Evolutionary conservation across 2,888 invertebrate genomes (phyloP).

Genomic region (Thysanoteuthis rhombus): DNA sequence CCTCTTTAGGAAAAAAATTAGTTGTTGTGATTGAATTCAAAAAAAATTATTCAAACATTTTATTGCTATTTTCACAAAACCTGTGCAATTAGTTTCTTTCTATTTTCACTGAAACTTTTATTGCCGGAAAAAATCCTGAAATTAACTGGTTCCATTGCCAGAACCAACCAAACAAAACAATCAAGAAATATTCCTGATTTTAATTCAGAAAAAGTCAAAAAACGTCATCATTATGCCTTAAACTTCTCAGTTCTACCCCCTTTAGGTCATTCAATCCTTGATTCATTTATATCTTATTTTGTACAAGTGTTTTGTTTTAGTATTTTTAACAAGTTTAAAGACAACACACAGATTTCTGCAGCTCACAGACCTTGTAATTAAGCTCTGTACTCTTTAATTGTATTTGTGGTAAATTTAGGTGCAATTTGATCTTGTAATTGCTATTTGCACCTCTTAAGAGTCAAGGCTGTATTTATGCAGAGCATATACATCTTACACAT

Average conservation of each 20-base stretch:
- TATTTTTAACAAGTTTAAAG: too few relatives aligned
- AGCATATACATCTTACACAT: too few relatives aligned
- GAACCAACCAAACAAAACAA: neutral
- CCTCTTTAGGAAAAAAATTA: neutral
- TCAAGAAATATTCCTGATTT: neutral
- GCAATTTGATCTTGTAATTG: too few relatives aligned
- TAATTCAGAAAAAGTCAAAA: neutral
- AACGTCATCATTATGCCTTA: neutral
- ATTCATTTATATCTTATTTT: too few relatives aligned
- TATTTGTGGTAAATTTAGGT: too few relatives aligned
- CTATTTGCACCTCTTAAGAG: too few relatives aligned
- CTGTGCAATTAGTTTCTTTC: neutral
- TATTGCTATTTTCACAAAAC: neutral
- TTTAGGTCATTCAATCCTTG: too few relatives aligned
- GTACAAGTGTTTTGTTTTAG: too few relatives aligned
- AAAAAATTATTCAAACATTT: neutral
- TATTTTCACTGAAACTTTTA: neutral
- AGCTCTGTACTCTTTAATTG: too few relatives aligned
- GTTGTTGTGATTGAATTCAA: neutral
- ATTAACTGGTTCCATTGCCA: neutral
- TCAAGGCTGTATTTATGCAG: too few relatives aligned
- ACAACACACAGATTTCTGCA: too few relatives aligned
- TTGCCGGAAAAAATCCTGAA: neutral
- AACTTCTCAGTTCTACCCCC: neutral
- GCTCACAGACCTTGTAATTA: too few relatives aligned